Percentiles rank a stretch among this genome's conserved stretches.
Evolutionary conservation across 2,113 vertebrate species (phyloP).

Genomic region (Prinia subflava): DNA sequence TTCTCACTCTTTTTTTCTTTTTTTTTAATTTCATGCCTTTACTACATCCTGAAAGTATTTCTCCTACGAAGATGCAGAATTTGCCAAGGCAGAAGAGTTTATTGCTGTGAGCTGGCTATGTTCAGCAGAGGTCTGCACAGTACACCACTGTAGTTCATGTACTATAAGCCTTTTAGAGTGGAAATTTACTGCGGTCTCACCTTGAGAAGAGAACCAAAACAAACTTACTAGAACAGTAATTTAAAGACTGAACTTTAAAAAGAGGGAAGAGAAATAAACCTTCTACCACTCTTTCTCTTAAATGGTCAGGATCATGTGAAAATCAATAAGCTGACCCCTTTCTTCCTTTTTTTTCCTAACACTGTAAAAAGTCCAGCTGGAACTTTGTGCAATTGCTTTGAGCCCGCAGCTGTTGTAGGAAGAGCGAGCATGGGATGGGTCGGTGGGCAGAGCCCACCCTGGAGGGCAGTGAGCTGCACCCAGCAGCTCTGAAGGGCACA

Average conservation of each 20-base stretch:
- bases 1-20: fast-evolving
- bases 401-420: not conserved
- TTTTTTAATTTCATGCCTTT: not conserved
- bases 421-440: fast-evolving
- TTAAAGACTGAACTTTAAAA: conserved; percentile 33
- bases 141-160: not conserved
- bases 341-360: not conserved
- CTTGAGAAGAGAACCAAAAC: conserved; percentile 10
- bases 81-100: not conserved
- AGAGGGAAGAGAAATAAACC: not conserved
- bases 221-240: conserved; percentile 9
- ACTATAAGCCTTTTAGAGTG: conserved; percentile 7
- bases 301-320: not conserved
- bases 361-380: not conserved
- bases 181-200: conserved; percentile 17
- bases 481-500: fast-evolving
- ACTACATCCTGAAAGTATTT: not conserved
- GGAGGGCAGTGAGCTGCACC: fast-evolving
- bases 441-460: not conserved
- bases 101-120: not conserved
- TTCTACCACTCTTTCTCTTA: not conserved
- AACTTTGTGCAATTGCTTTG: not conserved
- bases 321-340: conserved; percentile 14
- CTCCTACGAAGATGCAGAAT: not conserved
- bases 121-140: not conserved